phyloP scores from a whole-genome alignment of 2,888 invertebrate species.

The Lasioglossum morio region DNA sequence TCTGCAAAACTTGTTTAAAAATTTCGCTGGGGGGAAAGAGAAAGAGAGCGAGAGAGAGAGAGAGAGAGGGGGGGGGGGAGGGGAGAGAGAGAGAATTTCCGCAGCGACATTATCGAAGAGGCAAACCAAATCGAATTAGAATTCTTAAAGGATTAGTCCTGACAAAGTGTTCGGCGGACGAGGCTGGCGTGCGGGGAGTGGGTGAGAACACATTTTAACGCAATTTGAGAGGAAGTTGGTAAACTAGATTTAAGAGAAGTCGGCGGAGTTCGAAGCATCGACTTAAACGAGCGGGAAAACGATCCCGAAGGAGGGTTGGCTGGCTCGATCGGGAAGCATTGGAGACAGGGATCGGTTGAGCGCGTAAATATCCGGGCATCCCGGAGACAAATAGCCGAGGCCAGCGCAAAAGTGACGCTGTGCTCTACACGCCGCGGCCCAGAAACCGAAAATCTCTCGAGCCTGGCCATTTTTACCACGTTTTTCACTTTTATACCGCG shows the following conservation, averaged over 20 bases:
- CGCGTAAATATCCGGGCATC: conserved; percentile 29
- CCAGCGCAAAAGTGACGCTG: conserved; percentile 1
- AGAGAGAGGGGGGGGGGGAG: too few species aligned
- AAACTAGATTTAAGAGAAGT: conserved; percentile 5
- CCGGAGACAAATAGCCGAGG: neutral
- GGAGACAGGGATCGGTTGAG: conserved; percentile 14
- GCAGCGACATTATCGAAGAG: neutral
- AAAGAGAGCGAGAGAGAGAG: neutral
- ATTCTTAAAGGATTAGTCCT: conserved; percentile 1
- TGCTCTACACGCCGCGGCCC: neutral
- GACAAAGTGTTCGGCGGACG: neutral
- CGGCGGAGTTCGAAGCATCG: conserved; percentile 6
- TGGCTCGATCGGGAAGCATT: conserved; percentile 21
- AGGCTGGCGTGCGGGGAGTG: neutral
- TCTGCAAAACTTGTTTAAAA: neutral
- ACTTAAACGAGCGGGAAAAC: conserved; percentile 26
- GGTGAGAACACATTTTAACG: conserved; percentile 11
- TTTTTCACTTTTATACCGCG: conserved; percentile 59
- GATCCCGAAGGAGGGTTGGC: conserved; percentile 11
- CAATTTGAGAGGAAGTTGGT: conserved; percentile 7
- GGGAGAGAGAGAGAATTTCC: neutral
- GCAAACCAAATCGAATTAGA: neutral
- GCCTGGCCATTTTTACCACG: conserved; percentile 41
- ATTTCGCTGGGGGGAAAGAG: neutral
- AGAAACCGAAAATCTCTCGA: conserved; percentile 55